These are phyloP conservation scores for Piscicola geometra DNA, from an alignment of 2,888 invertebrate species.

Conservation along the genomic window DNA sequence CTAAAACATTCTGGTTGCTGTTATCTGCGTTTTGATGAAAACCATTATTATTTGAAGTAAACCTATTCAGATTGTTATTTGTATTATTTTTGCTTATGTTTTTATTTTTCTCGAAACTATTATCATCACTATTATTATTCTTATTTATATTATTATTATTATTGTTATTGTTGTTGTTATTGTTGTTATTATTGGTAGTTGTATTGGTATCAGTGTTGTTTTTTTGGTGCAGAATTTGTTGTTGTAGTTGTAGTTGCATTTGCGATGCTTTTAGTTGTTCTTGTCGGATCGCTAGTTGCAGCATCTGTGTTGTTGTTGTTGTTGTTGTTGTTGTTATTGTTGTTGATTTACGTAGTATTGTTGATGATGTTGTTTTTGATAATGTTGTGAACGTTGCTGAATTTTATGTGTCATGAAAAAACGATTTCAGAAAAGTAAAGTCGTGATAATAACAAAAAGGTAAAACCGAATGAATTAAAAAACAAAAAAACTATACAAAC, in stretches of 20 bases:
- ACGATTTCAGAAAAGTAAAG: too few relatives aligned
- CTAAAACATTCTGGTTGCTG: neutral
- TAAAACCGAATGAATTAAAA: too few relatives aligned
- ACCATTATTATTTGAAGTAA: too few relatives aligned
- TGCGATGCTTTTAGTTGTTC: conserved; percentile 38
- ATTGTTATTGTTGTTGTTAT: conserved; percentile 5
- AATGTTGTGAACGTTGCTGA: too few relatives aligned
- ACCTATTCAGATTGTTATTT: neutral
- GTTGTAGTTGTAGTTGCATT: conserved; percentile 38
- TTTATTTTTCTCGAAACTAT: neutral
- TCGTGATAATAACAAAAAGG: too few relatives aligned
- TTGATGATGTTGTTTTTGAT: too few relatives aligned
- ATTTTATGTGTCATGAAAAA: too few relatives aligned
- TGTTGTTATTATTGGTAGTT: neutral
- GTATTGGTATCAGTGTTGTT: conserved; percentile 11
- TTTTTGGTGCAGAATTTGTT: conserved; percentile 35
- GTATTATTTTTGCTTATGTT: neutral
- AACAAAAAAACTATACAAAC: too few relatives aligned
- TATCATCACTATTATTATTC: conserved; percentile 1
- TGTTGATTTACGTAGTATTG: too few relatives aligned
- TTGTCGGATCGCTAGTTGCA: conserved; percentile 36
- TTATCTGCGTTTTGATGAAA: neutral
- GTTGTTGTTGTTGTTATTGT: too few relatives aligned
- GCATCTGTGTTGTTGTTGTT: conserved; percentile 27
- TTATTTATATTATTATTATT: conserved; percentile 1